Conservation (phyloP, 2,888 invertebrate genomes). For the Morpho achilles region DNA sequence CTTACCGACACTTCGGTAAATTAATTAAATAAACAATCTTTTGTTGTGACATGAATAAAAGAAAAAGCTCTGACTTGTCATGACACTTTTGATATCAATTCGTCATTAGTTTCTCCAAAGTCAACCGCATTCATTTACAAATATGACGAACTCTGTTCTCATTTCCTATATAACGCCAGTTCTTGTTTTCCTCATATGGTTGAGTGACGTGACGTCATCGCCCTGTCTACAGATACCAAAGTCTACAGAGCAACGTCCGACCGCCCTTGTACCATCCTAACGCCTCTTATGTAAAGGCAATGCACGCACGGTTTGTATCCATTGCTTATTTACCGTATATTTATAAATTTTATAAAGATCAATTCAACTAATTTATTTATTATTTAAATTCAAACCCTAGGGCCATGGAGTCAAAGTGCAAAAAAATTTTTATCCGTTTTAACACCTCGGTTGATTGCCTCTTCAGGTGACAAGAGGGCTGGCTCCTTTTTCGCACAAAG, state of each 20-base stretch:
- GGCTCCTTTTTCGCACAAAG: too few relatives aligned
- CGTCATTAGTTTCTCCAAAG: neutral
- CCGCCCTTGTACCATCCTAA: conserved; percentile 57
- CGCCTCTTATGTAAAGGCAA: conserved; percentile 56
- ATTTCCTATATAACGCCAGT: conserved; percentile 26
- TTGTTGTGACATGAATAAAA: too few relatives aligned
- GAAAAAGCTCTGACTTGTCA: neutral
- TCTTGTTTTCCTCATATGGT: conserved; percentile 2
- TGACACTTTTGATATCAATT: neutral
- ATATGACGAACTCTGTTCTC: conserved; percentile 4
- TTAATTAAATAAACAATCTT: too few relatives aligned
- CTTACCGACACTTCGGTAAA: too few relatives aligned
- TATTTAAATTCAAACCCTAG: too few relatives aligned
- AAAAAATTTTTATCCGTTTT: too few relatives aligned
- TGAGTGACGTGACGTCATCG: conserved; percentile 10
- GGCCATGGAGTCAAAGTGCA: too few relatives aligned
- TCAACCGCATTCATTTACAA: neutral
- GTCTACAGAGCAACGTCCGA: conserved; percentile 51
- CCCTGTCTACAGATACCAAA: conserved; percentile 21
- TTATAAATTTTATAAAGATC: too few relatives aligned
- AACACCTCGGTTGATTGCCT: too few relatives aligned
- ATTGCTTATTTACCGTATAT: conserved; percentile 17
- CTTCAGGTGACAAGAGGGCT: too few relatives aligned
- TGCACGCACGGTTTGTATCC: conserved; percentile 34
- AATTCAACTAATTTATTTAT: too few relatives aligned